Base-by-base conservation (phyloP, 1,140 invertebrate genomes). In the Lasioglossum baleicum region DNA sequence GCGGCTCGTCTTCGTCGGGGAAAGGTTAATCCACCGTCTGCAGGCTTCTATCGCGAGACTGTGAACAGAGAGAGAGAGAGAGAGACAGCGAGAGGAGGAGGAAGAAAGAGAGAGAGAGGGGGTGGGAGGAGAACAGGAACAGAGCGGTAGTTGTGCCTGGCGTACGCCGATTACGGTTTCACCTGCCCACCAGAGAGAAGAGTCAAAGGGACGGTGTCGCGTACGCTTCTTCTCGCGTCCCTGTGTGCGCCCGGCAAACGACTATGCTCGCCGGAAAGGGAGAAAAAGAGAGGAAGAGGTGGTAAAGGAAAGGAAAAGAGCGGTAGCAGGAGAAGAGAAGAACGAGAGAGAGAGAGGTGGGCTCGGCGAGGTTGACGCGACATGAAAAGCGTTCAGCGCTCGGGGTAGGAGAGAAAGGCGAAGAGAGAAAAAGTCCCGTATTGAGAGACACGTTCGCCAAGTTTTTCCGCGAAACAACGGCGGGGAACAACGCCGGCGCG, bases 21-120 rank as follows among this genome's bases (percentile, higher is more conserved):
- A 58, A 58, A 58, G 56, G 56, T 58, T 58, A 58, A 58, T 58
- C 56, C 56, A 58, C 56, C 56, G 56, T 58, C 56, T 58, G 56
- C 17, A 7, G 56, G 56, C 56, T 58, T 58, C 56, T 58, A 58
- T 58, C 56, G 20, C 56, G 56, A n/a, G 20, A n/a, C 56, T 58
- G 56, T 7, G 56, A 8, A 20, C 20, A 8, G 17, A n/a, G 56
- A 20, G 5, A 15, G 15, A 53, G 15, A 15, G 13, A 15, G 5
- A 15, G 15, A 53, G 15, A 15, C 0, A 15, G 26, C 26, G 26
- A 26, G 26, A 26, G 26, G 26, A 0, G 26, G 26, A 26, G 26
- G 26, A 26, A 8, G 56, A 20, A 1, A 15, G 15, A 53, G 15
- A 15, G 13, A 15, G 51, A 15, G 51, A 15, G 15, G 11, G 11